phyloP scores from a whole-genome alignment of 2,113 vertebrate genomes.

The Sakesphorus luctuosus region DNA sequence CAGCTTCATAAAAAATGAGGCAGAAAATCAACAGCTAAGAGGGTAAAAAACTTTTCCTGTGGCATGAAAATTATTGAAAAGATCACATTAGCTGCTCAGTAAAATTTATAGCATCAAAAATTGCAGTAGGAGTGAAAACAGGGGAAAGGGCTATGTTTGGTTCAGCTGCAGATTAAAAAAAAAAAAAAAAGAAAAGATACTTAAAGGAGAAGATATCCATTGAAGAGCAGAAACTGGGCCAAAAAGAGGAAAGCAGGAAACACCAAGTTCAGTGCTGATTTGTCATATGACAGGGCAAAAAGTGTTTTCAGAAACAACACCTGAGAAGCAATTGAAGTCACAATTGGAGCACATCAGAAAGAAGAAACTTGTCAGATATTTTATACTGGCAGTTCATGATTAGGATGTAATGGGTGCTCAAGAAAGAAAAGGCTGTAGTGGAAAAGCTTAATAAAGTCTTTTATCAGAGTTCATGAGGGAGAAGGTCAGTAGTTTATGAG shows the following conservation, averaged over 20 bases:
- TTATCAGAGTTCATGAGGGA: not conserved
- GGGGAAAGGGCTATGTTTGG: not conserved
- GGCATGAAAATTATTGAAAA: conserved; percentile 21
- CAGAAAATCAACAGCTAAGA: conserved; percentile 32
- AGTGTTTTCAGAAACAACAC: not conserved
- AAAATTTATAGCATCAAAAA: not conserved
- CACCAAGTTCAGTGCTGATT: not conserved
- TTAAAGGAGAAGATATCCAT: not conserved
- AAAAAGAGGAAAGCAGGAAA: not conserved
- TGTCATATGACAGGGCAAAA: not conserved
- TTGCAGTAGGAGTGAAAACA: not conserved
- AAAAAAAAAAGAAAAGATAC: not conserved
- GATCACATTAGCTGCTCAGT: not conserved
- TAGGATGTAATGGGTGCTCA: not conserved
- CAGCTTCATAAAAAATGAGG: conserved; percentile 2
- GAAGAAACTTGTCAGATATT: conserved; percentile 13
- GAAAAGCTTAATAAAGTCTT: conserved; percentile 30
- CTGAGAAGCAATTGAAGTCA: not conserved
- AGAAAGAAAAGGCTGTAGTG: not conserved
- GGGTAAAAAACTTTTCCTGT: conserved; percentile 15
- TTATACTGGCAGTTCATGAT: not conserved
- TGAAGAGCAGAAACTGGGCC: not conserved
- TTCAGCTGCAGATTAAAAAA: not conserved
- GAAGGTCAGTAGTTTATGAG: not conserved
- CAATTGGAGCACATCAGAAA: conserved; percentile 7